Evolutionary conservation across 2,113 vertebrate genomes (phyloP).

Genomic region (Leptocoma aspasia): DNA sequence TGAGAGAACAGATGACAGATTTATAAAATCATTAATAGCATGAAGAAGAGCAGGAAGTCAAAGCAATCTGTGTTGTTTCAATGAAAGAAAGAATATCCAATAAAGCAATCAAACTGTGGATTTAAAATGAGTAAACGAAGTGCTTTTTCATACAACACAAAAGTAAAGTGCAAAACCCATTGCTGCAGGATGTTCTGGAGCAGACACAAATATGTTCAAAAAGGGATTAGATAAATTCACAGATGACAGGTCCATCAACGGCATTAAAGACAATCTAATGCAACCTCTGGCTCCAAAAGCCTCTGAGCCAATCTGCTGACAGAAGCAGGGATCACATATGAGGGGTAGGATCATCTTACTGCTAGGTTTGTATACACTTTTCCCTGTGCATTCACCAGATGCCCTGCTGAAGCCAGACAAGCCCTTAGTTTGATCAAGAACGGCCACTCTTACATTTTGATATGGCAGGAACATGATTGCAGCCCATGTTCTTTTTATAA

Average conservation of each 20-base stretch:
- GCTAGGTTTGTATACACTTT: background rate
- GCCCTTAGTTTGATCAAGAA: background rate
- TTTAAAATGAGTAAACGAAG: background rate
- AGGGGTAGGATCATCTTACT: background rate
- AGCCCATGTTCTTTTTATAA: background rate
- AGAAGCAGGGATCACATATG: background rate
- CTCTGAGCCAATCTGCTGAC: background rate
- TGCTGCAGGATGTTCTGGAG: background rate
- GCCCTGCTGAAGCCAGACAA: background rate
- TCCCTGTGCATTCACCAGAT: background rate
- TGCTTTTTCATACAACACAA: background rate
- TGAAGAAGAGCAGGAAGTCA: background rate
- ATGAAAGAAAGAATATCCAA: background rate
- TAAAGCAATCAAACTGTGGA: background rate
- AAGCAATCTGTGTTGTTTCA: background rate
- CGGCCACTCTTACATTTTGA: background rate
- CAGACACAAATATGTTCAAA: background rate
- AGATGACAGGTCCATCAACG: background rate
- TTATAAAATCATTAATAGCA: background rate
- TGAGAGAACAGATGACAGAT: background rate
- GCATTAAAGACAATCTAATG: slow-evolving; percentile 19
- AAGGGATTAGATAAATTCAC: slow-evolving; percentile 7
- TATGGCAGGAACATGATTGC: background rate
- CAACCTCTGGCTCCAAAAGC: background rate
- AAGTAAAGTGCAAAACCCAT: background rate